Evolutionary conservation across 2,888 invertebrate genomes (phyloP).

Genomic region (Brachypalpus laphriformis): DNA sequence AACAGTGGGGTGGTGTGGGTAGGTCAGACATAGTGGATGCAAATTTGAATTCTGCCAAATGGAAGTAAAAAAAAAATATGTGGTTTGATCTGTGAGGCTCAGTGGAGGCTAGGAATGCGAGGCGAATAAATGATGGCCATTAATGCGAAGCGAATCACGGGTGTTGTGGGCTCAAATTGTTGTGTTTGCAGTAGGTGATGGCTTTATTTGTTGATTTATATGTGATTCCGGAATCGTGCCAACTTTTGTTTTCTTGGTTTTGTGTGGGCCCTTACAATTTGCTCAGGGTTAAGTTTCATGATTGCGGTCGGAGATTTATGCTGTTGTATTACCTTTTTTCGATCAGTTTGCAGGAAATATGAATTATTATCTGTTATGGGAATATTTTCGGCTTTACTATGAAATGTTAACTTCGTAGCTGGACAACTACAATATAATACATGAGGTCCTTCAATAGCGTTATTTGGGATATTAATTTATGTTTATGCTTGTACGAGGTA

Average conservation of each 20-base stretch:
- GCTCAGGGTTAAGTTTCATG: too few species aligned
- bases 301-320: too few species aligned
- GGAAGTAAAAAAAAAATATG: not conserved
- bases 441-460: too few species aligned
- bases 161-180: not conserved
- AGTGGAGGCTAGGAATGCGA: not conserved
- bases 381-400: too few species aligned
- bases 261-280: not conserved
- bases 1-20: conserved; percentile 6
- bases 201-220: not conserved
- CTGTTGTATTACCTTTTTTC: too few species aligned
- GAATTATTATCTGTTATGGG: too few species aligned
- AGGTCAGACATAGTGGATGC: not conserved
- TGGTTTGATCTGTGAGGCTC: conserved; percentile 4
- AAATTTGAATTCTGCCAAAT: not conserved
- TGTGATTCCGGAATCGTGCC: not conserved
- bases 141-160: not conserved
- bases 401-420: too few species aligned
- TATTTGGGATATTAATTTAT: too few species aligned
- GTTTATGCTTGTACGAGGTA: too few species aligned
- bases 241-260: not conserved
- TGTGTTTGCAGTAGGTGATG: not conserved
- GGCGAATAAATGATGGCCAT: not conserved
- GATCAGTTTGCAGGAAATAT: too few species aligned
- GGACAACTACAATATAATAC: too few species aligned